Evolutionary conservation across 2,888 invertebrate genomes (phyloP).

Genomic region (Drosophila pegasa): DNA sequence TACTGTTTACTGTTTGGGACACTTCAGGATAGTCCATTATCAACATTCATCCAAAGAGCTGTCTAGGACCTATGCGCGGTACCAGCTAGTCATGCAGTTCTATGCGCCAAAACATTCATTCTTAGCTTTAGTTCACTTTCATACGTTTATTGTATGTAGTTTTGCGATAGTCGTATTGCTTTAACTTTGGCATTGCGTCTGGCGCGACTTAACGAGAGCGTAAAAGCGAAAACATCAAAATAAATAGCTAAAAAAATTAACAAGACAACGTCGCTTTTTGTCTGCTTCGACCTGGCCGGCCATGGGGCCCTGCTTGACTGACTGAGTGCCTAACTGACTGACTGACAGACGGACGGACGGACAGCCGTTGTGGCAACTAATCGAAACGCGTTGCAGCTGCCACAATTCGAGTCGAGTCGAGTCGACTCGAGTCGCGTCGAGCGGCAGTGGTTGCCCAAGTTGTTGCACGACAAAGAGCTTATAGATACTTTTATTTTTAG

Average conservation of each 20-base stretch:
- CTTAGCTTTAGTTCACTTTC: conserved; percentile 28
- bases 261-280: conserved; percentile 73
- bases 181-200: conserved; percentile 69
- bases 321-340: conserved; percentile 23
- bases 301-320: conserved; percentile 41
- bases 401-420: conserved; percentile 44
- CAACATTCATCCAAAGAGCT: too few relatives aligned
- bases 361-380: conserved; percentile 74
- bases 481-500: conserved; percentile 71
- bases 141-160: conserved; percentile 33
- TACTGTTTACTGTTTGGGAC: too few relatives aligned
- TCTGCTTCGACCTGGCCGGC: conserved; percentile 41
- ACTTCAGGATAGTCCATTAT: too few relatives aligned
- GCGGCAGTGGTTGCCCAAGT: conserved; percentile 73
- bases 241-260: conserved; percentile 82
- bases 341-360: conserved; percentile 46
- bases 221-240: conserved; percentile 82
- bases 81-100: neutral
- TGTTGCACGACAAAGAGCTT: conserved; percentile 68
- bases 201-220: conserved; percentile 77
- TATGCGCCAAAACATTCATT: neutral
- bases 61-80: conserved; percentile 4
- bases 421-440: conserved; percentile 34
- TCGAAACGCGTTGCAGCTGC: conserved; percentile 79
- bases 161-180: conserved; percentile 36